A percentile compares a stretch with the other conserved stretches of the same genome.
Conservation (phyloP, 2,888 invertebrate genomes). For the Trissoscelio sp. region DNA sequence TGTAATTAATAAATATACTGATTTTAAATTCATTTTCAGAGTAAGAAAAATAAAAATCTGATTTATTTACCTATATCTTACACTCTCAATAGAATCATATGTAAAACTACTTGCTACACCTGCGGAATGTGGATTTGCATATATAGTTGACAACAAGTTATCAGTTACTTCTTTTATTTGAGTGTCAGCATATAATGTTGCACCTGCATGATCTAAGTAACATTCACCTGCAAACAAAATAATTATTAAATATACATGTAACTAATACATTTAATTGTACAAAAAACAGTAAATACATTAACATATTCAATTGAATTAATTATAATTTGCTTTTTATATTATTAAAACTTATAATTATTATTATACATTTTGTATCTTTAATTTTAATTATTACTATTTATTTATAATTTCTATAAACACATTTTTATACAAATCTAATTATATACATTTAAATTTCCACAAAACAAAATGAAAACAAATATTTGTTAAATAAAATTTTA, state of each 20-base stretch:
- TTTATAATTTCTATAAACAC: too few relatives aligned
- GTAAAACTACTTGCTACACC: slow-evolving; percentile 90
- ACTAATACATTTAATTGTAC: neutral
- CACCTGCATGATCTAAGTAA: slow-evolving; percentile 96
- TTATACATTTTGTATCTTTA: too few relatives aligned
- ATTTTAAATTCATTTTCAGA: too few relatives aligned
- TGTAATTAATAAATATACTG: too few relatives aligned
- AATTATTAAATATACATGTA: neutral
- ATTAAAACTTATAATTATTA: too few relatives aligned
- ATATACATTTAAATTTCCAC: too few relatives aligned
- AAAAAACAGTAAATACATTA: neutral
- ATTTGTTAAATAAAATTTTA: too few relatives aligned
- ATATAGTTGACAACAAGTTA: slow-evolving; percentile 89
- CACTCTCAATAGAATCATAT: slow-evolving; percentile 93
- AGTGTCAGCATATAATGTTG: slow-evolving; percentile 91
- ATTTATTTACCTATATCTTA: slow-evolving; percentile 87
- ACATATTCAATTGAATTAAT: too few relatives aligned
- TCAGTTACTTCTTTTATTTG: slow-evolving; percentile 88
- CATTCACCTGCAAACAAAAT: slow-evolving; percentile 85
- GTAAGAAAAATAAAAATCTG: neutral
- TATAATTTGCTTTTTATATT: neutral
- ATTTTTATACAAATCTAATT: too few relatives aligned
- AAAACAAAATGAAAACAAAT: too few relatives aligned
- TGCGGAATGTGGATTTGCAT: slow-evolving; percentile 95
- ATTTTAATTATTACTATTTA: too few relatives aligned